Conservation (phyloP, 2,113 vertebrate species). For the Eolophus roseicapilla region DNA sequence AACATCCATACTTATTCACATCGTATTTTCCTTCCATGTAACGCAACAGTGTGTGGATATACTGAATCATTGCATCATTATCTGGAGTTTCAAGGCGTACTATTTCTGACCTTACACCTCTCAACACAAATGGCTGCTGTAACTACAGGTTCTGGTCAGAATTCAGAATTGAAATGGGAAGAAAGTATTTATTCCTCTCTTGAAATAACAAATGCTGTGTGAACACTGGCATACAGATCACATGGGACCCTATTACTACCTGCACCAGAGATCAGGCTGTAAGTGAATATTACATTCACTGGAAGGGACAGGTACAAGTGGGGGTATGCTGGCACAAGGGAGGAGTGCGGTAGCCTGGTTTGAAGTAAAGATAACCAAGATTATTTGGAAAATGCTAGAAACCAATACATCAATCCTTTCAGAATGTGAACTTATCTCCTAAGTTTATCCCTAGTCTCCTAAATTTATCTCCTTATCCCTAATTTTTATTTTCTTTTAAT, state of each 20-base stretch:
- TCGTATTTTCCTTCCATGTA: not conserved
- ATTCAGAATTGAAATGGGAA: not conserved
- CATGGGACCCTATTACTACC: no score
- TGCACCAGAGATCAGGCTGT: not conserved
- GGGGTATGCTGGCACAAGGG: not conserved
- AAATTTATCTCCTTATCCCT: not conserved
- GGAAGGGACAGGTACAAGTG: not conserved
- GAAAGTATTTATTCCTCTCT: not conserved
- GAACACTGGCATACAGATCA: not conserved
- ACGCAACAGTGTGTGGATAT: not conserved
- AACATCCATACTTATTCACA: not conserved
- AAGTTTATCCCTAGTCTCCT: not conserved
- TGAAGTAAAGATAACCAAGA: not conserved
- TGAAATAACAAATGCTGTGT: not conserved
- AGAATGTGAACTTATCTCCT: not conserved
- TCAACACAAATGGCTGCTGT: not conserved
- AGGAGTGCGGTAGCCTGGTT: not conserved
- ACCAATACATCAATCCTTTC: not conserved
- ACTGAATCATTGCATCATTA: not conserved
- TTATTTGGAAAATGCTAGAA: not conserved
- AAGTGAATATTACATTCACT: not conserved
- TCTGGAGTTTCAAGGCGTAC: accelerated
- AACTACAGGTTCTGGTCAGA: not conserved
- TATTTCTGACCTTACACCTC: not conserved
- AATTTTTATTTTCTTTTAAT: not conserved